Evolutionary conservation across 2,888 invertebrate genomes (phyloP).

Genomic region (Drosophila neoperkinsi): DNA sequence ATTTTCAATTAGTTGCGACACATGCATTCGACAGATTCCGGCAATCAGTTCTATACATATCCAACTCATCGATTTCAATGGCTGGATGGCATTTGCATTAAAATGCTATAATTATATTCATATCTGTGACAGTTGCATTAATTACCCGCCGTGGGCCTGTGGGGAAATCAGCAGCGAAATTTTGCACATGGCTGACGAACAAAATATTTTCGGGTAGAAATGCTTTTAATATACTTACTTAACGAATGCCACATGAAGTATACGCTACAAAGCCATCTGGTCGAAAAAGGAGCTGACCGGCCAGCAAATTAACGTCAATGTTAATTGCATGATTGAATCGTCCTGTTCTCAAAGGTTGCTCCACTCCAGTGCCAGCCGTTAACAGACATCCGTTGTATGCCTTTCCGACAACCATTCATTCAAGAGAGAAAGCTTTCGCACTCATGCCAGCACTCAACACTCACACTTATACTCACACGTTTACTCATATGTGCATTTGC

Average conservation of each 20-base stretch:
- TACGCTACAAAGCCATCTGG: conserved; percentile 29
- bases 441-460: neutral
- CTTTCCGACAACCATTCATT: conserved; percentile 37
- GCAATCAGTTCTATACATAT: conserved; percentile 8
- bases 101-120: conserved; percentile 47
- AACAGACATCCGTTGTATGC: conserved; percentile 24
- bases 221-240: conserved; percentile 30
- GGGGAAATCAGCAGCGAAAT: conserved; percentile 52
- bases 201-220: conserved; percentile 34
- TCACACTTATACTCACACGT: neutral
- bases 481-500: conserved; percentile 15
- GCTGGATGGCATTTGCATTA: conserved; percentile 41
- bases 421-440: conserved; percentile 14
- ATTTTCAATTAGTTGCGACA: conserved; percentile 57
- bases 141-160: conserved; percentile 45
- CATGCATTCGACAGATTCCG: conserved; percentile 43
- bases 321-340: conserved; percentile 78
- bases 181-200: conserved; percentile 28
- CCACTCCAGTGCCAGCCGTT: conserved; percentile 16
- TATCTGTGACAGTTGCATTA: conserved; percentile 49
- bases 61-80: conserved; percentile 24
- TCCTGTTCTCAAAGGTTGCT: conserved; percentile 36
- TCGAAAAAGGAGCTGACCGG: conserved; percentile 18
- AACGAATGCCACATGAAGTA: conserved; percentile 27
- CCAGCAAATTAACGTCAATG: conserved; percentile 70